Evolutionary conservation across 2,797 vertebrate genomes (phyloP), one percentile per base, ranked within the genome.

Genomic region (Malurus splendens): DNA sequence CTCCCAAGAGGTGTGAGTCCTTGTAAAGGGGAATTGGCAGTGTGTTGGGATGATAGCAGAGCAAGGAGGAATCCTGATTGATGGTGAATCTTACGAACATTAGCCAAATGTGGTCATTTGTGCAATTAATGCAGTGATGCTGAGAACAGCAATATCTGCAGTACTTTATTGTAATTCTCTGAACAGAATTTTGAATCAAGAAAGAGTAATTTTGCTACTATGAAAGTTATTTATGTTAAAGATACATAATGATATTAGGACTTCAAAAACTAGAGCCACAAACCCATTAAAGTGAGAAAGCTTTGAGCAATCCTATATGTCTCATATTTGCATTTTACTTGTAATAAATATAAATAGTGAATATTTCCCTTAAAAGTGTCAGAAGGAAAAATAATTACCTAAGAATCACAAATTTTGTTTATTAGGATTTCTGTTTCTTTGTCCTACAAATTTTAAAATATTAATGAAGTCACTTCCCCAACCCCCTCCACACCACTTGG

Each of bases 61-160:
- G 39, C 68, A 91, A 57, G 39, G 78, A 82, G 48, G 47, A 88
- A 92, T 51, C 12, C 81, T 88, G 72, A 94, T 93, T 91, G 90
- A 95, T 93, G 36, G 32, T 33, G 51, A 79, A 57, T 57, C 65
- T 87, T 59, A 60, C 5, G 38, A 91, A 90, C 91, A 80, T 90
- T 87, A 95, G 78, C 78, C 65, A 77, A 90, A 84, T 62, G 90
- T 12, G 20, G 75, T 86, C 83, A 62, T 67, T 59, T 83, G 62
- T 75, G 72, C 88, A 94, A 92, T 93, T 91, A 94, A 94, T 86
- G 65, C 78, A 81, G 47, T 86, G 50, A 93, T 94, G 91, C 89
- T 89, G 86, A 94, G 92, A 92, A 64, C 92, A 95, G 94, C 89
- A 94, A 92, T 92, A 87, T 88, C 76, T 89, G 36, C 36, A 56